Base-by-base conservation (phyloP, 2,888 invertebrate genomes). In the Bellardia bayeri region DNA sequence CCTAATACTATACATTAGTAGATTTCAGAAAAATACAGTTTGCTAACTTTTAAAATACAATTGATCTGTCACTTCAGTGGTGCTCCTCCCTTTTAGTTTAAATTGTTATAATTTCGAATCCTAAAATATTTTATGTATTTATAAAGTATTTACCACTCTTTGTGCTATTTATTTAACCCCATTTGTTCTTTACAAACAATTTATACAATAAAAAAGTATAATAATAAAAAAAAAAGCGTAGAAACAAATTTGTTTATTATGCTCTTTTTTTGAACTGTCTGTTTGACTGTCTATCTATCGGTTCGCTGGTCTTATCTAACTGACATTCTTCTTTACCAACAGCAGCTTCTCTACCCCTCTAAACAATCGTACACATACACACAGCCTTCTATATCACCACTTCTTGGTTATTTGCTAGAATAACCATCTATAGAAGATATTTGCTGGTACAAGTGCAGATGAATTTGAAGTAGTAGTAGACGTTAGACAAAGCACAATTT, bases 231-330 rank as follows among this genome's bases (percentile, higher is more conserved):
- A 45, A 45, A 64, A 78, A 58, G 23, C 33, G 56, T 54, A 78
- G 61, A 72, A 75, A 64, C 56, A 80, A 83, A 80, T 86, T 83
- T 76, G 42, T 86, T 75, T 80, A 76, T 80, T 80, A 72, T 79
- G 58, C 61, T 78, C 66, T 56, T 79, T 45, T 63, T 74, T 74
- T 66, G 30, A 37, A 37, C 30, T 64, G 61, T 78, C 23, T 49
- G 9, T 79, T 58, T 58, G 16, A 16, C 37, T 68, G 54, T 68
- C 37, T 37, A 6, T 69, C 58, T 45, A 45, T 37, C 30, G 2
- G 30, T 68, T 68, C 40, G 11, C 72, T 61, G 56, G 8, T 69
- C 23, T 74, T n/a, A 5, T 74, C 49, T 64, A 74, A 54, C 45
- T 58, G 42, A 58, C 56, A 69, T 45, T 42, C n/a, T 49, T 71